Evolutionary conservation across 2,113 vertebrate species (phyloP), one percentile per base, ranked within the genome.

Genomic region (Carassius gibelio): DNA sequence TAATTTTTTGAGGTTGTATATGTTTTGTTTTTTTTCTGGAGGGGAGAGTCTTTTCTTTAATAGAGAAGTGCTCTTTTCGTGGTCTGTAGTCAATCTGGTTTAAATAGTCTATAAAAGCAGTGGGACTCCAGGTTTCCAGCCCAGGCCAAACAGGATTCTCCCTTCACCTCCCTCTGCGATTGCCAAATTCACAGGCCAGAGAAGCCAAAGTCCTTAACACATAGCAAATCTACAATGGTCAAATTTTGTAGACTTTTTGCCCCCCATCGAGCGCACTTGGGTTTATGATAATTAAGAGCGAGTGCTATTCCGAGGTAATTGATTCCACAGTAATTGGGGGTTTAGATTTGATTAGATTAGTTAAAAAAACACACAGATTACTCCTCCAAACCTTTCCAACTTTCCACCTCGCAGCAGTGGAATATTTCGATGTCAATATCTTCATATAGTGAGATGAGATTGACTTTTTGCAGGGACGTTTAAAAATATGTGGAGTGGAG

Each of bases 41-140:
- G 84, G 85, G 26, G 36, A 38, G 36, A 38, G 74, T 50, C 7
- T 83, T 86, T 92, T 94, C 92, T 91, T 91, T 90, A 86, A 90
- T 88, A 84, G 88, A 88, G 80, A 91, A 90, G 87, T 88, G 52
- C 79, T 88, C 89, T 93, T 87, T 15, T 85, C 36, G 45, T 87
- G 85, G 87, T 89, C 85, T 71, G 86, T 85, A 91, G 87, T 92
- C 88, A 89, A 91, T 86, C 87, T 91, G 88, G 86, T 92, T 93
- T 92, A 91, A 93, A 89, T 88, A 87, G 87, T 48, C 90, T 89
- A 89, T 93, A 91, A 94, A 93, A 90, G 85, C 87, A 81, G 74
- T 85, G 83, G 85, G 90, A 88, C 87, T 88, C 75, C n/a, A 50
- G 83, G 62, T 75, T 68, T 64, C 30, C 78, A 57, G 84, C 85